Evolutionary conservation across 2,797 vertebrate species (phyloP).

Genomic region (Rhinogobio ventralis): DNA sequence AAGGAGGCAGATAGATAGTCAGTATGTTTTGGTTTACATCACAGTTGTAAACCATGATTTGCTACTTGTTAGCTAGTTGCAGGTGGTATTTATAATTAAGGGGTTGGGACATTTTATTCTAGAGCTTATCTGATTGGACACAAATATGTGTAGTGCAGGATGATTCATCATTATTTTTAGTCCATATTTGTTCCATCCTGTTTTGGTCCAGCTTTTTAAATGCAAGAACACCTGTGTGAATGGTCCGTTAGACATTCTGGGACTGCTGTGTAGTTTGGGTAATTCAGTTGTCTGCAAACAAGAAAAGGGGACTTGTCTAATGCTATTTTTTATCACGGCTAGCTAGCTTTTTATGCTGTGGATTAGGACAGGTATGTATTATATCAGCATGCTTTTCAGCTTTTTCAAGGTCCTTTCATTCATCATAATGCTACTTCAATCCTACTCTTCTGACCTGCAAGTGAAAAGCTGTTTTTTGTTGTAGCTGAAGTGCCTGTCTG

Average conservation of each 20-base stretch:
- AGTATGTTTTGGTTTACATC: background rate
- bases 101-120: background rate
- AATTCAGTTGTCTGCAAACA: background rate
- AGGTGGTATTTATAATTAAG: background rate
- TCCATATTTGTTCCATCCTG: background rate
- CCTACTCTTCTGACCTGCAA: background rate
- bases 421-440: background rate
- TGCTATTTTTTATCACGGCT: background rate
- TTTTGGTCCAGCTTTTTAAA: background rate
- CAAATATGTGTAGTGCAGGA: background rate
- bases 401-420: constrained; percentile 19
- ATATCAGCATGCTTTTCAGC: background rate
- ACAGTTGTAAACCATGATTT: background rate
- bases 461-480: background rate
- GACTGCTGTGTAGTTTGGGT: background rate
- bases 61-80: background rate
- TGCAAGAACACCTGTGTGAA: background rate
- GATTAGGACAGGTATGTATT: background rate
- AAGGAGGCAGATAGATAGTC: background rate
- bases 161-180: background rate
- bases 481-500: constrained; percentile 23
- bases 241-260: background rate
- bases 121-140: background rate
- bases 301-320: background rate
- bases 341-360: background rate